Evolutionary conservation across 2,113 vertebrate species (phyloP), one percentile per base, ranked within the genome.

Genomic region (Gobio gobio): DNA sequence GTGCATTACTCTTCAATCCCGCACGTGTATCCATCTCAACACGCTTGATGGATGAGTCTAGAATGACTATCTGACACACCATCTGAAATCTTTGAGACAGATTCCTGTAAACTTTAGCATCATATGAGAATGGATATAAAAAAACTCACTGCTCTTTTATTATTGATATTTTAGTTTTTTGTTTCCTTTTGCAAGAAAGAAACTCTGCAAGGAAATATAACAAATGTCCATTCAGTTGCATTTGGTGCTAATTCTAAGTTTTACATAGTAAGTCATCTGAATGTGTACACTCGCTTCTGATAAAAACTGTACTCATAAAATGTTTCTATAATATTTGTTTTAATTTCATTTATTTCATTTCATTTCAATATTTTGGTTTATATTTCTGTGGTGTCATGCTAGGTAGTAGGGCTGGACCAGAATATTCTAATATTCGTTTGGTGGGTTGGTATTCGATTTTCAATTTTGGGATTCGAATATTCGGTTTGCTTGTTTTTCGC

Each of bases 1-100:
- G 77, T 61, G 66, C 85, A 88, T 86, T 84, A 86, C 77, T 81
- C 83, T 88, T 84, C 78, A 72, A 68, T 78, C 29, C 29, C 5
- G 63, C 63, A 72, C 72, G 29, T 56, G 73, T 14, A 80, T 56
- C 77, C 45, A 49, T 64, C 75, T 73, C 59, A 78, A 40, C 45
- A 45, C 22, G 8, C 47, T 63, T 88, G 85, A 86, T 77, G 70
- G 70, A 88, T 86, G 85, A 64, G 59, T 56, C 20, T 18, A 51
- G 76, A 86, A 86, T 82, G 72, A 79, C 56, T 68, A 26, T 54
- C 43, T 10, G 43, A 63, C 76, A 70, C 26, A 33, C 84, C 24
- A 70, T 77, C 59, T 5, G 76, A 81, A 33, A 47, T 63, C 58
- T 63, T 47, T 63, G 56, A 43, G 54, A 63, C 22, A 45, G 58